Percentiles rank a stretch among this genome's conserved stretches.
phyloP scores from a whole-genome alignment of 2,888 invertebrate genomes.

The Lepas anatifera region DNA sequence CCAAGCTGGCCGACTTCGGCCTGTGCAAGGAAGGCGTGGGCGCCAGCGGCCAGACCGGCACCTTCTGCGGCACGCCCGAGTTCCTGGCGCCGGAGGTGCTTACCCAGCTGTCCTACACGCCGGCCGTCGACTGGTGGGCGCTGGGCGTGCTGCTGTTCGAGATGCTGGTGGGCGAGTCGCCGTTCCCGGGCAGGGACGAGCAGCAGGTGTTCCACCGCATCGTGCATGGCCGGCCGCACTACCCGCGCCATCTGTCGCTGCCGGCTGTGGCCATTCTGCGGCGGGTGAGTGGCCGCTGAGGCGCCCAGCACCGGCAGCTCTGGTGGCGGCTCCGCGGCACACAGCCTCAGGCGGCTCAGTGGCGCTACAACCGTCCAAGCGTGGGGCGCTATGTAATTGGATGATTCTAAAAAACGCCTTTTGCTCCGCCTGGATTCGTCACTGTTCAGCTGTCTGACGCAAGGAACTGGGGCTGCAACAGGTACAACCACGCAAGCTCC shows the following conservation, averaged over 20 bases:
- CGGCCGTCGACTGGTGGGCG: constrained; percentile 99
- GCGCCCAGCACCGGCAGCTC: too few species aligned
- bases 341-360: too few species aligned
- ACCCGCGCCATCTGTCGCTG: constrained; percentile 90
- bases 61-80: constrained; percentile 97
- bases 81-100: constrained; percentile 97
- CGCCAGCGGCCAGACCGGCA: constrained; percentile 91
- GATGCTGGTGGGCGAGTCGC: constrained; percentile 99
- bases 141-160: constrained; percentile 98
- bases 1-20: constrained; percentile 99
- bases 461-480: too few species aligned
- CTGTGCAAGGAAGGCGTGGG: constrained; percentile 99
- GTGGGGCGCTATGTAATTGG: too few species aligned
- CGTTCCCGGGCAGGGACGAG: constrained; percentile 98
- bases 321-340: too few species aligned
- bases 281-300: constrained; percentile 49
- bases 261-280: constrained; percentile 99
- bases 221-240: constrained; percentile 98
- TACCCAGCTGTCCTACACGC: constrained; percentile 94
- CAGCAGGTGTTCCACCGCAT: constrained; percentile 99
- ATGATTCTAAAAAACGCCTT: too few species aligned
- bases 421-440: too few species aligned
- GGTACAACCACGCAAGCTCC: too few species aligned
- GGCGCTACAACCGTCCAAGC: too few species aligned
- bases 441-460: too few species aligned